These are phyloP conservation scores for Agonopterix heracliana DNA, from an alignment of 2,888 invertebrate species.

Conservation along the genomic window DNA sequence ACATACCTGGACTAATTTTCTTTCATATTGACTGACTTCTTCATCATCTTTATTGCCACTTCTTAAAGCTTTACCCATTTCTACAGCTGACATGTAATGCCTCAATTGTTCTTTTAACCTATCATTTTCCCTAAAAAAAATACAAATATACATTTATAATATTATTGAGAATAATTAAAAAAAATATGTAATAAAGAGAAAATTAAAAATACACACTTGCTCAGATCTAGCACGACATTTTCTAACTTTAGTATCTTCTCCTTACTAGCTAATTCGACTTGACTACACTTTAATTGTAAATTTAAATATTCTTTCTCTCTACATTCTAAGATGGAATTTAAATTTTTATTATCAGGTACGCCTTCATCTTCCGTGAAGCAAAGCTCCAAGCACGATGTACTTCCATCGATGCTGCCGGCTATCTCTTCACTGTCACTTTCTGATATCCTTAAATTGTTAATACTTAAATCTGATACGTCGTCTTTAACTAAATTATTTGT, in stretches of 20 bases:
- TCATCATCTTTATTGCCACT: conserved; percentile 72
- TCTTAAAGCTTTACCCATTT: conserved; percentile 88
- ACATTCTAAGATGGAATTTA: conserved; percentile 49
- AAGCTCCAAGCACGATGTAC: conserved; percentile 66
- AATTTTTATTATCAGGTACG: conserved; percentile 48
- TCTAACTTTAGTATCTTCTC: conserved; percentile 68
- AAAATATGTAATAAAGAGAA: too few species aligned
- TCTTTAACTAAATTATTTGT: conserved; percentile 52
- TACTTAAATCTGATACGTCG: conserved; percentile 58
- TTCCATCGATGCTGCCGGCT: conserved; percentile 65
- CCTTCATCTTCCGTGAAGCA: conserved; percentile 69
- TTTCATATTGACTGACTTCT: conserved; percentile 88
- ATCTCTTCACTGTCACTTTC: conserved; percentile 70
- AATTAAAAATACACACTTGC: conserved; percentile 68
- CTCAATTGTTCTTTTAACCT: conserved; percentile 88
- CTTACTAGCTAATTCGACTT: conserved; percentile 58
- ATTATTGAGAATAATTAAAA: too few species aligned
- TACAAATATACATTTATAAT: neutral
- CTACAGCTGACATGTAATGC: conserved; percentile 92
- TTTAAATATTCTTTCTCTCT: conserved; percentile 68
- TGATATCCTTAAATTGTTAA: conserved; percentile 62
- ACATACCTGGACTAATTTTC: conserved; percentile 87
- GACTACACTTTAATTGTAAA: conserved; percentile 72
- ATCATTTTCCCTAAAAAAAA: conserved; percentile 84
- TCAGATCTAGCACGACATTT: conserved; percentile 77